Base-by-base conservation (phyloP, 2,888 invertebrate species). In the Bombyx huttoni region DNA sequence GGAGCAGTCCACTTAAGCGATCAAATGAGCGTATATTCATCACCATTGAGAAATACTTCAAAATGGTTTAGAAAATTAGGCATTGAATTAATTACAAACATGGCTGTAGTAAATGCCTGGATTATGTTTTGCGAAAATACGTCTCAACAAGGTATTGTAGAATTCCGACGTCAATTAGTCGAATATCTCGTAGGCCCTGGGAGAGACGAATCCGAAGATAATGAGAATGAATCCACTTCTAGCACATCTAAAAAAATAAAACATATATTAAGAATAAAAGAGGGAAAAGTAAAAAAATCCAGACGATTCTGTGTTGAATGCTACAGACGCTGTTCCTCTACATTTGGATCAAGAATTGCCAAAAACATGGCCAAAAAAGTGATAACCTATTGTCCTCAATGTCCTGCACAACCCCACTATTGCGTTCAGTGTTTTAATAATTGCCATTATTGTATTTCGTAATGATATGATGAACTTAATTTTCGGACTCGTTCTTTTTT, bases 1-100 rank as follows among this genome's bases (percentile, higher is more conserved):
- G 55, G 58, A 34, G 58, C 70, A 14, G 69, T 75, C 12, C 70
- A 74, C 53, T 52, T 71, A 55, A 63, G 59, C 46, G 70, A 75
- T 53, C 74, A 73, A 55, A 68, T 70, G 66, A 51, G 57, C n/a
- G 48, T 67, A 7, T 67, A 66, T 54, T 58, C 58, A n/a, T 56
- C 66, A 34, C 67, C 70, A 53, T 56, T 74, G 40, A 54, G 71
- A 49, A 74, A 70, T 58, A 63, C 65, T 13, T 54, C 73, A 7
- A 73, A 73, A 52, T 76, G 75, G 75, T 72, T 68, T 52, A 65
- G 54, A 55, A 76, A 74, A 54, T 47, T 73, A 47, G 72, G 51
- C 10, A 63, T 73, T 24, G 67, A 75, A 50, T 53, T 74, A 24
- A 49, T 73, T 54, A 52, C 73, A 49, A 70, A 69, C 46, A 67